Evolutionary conservation across 2,797 vertebrate genomes (phyloP).

Genomic region (Artibeus lituratus): DNA sequence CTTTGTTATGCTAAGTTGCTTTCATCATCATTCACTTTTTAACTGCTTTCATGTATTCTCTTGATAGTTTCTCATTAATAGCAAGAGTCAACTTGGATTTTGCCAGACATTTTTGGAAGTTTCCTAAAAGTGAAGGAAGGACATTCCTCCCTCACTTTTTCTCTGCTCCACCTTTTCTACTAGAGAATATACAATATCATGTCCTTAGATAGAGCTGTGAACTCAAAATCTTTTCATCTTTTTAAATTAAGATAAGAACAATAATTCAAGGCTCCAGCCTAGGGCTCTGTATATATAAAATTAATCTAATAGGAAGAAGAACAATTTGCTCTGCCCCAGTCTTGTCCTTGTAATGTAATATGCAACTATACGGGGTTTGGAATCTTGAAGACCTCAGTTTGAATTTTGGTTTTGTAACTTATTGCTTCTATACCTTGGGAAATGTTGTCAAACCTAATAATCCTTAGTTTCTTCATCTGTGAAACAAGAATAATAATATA

Average conservation of each 20-base stretch:
- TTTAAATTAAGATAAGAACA: background rate
- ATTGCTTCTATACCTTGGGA: background rate
- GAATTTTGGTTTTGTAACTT: background rate
- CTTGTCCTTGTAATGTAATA: background rate
- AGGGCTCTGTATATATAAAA: background rate
- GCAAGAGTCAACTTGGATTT: slow-evolving; percentile 35
- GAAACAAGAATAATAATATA: background rate
- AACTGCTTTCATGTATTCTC: slow-evolving; percentile 50
- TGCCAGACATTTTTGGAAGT: slow-evolving; percentile 37
- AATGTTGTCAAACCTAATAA: background rate
- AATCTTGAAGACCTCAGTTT: background rate
- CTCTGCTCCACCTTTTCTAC: background rate
- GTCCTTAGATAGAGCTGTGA: background rate
- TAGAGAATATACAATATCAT: background rate
- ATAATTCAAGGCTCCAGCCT: background rate
- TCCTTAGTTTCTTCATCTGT: background rate
- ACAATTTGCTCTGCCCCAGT: background rate
- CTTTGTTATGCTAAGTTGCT: slow-evolving; percentile 20
- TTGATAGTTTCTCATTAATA: slow-evolving; percentile 40
- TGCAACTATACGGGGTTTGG: background rate
- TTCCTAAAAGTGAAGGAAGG: background rate
- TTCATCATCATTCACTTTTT: slow-evolving; percentile 33
- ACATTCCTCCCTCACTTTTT: slow-evolving; percentile 15
- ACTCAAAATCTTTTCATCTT: background rate
- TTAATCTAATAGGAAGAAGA: background rate